phyloP scores from a whole-genome alignment of 2,113 vertebrate species.

The Sinocyclocheilus grahami region DNA sequence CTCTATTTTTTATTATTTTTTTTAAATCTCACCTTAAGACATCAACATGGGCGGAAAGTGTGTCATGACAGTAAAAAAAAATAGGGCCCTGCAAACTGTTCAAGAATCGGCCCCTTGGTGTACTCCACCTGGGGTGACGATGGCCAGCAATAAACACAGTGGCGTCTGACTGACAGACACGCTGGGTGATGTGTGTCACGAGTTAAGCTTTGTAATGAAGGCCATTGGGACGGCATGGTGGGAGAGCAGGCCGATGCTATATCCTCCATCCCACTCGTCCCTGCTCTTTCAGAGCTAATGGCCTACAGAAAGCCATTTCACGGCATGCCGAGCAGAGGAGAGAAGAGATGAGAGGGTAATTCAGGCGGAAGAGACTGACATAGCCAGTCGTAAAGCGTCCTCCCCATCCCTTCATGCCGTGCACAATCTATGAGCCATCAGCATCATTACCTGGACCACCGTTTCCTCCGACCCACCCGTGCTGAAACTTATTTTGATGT shows the following conservation, averaged over 20 bases:
- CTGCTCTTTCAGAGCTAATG: conserved; percentile 68
- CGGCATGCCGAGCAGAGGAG: conserved; percentile 73
- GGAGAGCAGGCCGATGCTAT: conserved; percentile 19
- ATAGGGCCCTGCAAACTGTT: background rate
- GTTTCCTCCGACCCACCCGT: background rate
- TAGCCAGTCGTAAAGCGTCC: conserved; percentile 34
- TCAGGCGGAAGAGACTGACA: conserved; percentile 73
- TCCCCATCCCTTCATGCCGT: conserved; percentile 10
- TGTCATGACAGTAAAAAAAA: background rate
- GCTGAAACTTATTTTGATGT: conserved; percentile 26
- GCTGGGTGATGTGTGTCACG: conserved; percentile 26
- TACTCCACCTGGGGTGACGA: background rate
- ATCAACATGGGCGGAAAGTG: background rate
- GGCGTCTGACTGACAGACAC: conserved; percentile 33
- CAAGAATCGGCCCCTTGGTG: background rate
- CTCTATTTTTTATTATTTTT: background rate
- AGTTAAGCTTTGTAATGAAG: conserved; percentile 43
- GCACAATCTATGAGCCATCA: conserved; percentile 12
- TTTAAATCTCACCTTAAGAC: background rate
- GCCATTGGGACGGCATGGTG: conserved; percentile 39
- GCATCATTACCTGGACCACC: conserved; percentile 31
- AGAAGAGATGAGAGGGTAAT: conserved; percentile 67
- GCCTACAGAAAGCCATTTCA: conserved; percentile 81
- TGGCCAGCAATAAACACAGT: conserved; percentile 21
- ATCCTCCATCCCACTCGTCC: conserved; percentile 38